A percentile compares a stretch with the other conserved stretches of the same genome.
These are phyloP conservation scores for Linnaemya tessellans DNA, from an alignment of 2,888 invertebrate genomes.

Conservation along the genomic window DNA sequence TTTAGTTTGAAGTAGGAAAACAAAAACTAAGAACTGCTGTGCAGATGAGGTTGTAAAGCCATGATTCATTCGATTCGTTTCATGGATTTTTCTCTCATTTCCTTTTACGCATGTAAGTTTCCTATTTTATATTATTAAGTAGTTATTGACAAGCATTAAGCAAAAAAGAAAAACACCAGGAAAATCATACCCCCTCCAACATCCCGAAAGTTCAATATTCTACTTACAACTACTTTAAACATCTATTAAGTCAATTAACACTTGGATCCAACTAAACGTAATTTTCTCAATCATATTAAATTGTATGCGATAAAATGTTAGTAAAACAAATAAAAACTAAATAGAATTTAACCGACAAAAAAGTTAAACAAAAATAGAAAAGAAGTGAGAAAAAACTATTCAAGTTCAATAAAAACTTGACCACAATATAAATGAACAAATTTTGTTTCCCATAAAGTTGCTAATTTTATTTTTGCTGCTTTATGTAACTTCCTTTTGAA, in stretches of 20 bases:
- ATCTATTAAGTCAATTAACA: constrained; percentile 66
- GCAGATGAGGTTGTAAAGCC: neutral
- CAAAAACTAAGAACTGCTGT: neutral
- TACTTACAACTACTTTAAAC: constrained; percentile 20
- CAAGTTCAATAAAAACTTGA: constrained; percentile 71
- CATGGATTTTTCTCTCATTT: neutral
- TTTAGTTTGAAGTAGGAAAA: no score
- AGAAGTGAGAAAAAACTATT: constrained; percentile 55
- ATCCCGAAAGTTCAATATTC: neutral
- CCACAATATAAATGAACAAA: constrained; percentile 68
- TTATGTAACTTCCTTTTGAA: constrained; percentile 20
- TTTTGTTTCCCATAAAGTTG: constrained; percentile 60
- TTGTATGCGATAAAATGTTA: constrained; percentile 17
- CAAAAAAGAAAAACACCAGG: neutral
- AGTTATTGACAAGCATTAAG: neutral
- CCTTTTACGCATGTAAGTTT: neutral
- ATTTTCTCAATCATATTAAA: constrained; percentile 24
- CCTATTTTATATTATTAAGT: neutral
- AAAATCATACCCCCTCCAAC: neutral
- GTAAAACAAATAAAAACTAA: constrained; percentile 37
- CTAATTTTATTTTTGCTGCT: neutral
- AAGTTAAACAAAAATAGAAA: constrained; percentile 3
- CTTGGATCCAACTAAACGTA: constrained; percentile 46
- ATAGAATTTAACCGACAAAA: constrained; percentile 24
- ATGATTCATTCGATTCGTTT: neutral